Evolutionary conservation across 2,797 vertebrate genomes (phyloP).

Genomic region (Thripadectes ignobilis): DNA sequence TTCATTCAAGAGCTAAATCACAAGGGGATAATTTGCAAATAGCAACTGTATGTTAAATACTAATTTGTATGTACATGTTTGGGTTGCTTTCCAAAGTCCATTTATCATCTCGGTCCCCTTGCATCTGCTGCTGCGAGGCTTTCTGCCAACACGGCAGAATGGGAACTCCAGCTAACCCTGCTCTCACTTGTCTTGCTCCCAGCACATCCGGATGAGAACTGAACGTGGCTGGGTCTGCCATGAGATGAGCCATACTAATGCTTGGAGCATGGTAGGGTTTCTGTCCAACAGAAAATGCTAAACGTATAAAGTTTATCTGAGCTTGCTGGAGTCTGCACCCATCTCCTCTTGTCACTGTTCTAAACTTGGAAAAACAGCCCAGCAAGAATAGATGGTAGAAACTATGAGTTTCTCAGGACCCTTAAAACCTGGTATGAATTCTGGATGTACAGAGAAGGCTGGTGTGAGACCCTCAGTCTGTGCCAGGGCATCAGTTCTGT

Average conservation of each 20-base stretch:
- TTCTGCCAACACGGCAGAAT: slow-evolving; percentile 57
- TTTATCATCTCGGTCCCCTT: slow-evolving; percentile 55
- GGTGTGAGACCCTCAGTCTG: neutral
- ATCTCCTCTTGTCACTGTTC: neutral
- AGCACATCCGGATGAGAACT: slow-evolving; percentile 29
- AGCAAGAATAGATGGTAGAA: neutral
- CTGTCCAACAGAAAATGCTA: slow-evolving; percentile 13
- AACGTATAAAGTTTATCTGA: neutral
- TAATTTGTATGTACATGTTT: slow-evolving; percentile 73
- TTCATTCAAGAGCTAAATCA: slow-evolving; percentile 50
- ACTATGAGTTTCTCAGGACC: neutral
- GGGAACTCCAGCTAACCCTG: slow-evolving; percentile 56
- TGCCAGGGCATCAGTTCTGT: neutral
- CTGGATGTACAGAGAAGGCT: neutral
- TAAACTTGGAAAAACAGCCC: neutral
- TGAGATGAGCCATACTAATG: neutral
- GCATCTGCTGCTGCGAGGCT: slow-evolving; percentile 36
- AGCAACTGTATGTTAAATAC: slow-evolving; percentile 67
- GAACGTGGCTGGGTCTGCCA: neutral
- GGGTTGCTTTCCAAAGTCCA: slow-evolving; percentile 64
- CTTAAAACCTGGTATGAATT: neutral
- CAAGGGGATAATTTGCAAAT: slow-evolving; percentile 68
- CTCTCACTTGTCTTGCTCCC: slow-evolving; percentile 43
- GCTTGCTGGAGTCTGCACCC: neutral
- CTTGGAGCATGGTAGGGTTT: neutral